A percentile compares a stretch with the other conserved stretches of the same genome.
These are phyloP conservation scores for Seriola quinqueradiata DNA, from an alignment of 2,113 vertebrate genomes.

Conservation along the genomic window DNA sequence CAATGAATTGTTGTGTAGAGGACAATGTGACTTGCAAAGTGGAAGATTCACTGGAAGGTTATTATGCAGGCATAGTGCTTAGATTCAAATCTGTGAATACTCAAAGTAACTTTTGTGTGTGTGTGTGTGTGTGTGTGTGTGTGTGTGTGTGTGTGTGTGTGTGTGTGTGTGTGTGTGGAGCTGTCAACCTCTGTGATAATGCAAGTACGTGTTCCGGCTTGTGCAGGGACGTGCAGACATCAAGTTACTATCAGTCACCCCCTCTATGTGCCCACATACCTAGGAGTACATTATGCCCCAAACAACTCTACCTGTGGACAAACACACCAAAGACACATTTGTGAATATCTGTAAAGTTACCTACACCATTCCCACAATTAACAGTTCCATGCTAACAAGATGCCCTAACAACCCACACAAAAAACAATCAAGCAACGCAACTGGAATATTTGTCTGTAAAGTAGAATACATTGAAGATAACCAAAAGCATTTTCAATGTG, in stretches of 20 bases:
- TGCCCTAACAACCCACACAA: slow-evolving; percentile 19
- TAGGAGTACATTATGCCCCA: slow-evolving; percentile 41
- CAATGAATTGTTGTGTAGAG: slow-evolving; percentile 11
- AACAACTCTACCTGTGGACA: slow-evolving; percentile 30
- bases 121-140: slow-evolving; percentile 15
- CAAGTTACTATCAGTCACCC: slow-evolving; percentile 59
- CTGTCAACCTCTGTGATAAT: slow-evolving; percentile 62
- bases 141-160: slow-evolving; percentile 36
- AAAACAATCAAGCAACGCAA: slow-evolving; percentile 62
- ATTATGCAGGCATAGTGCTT: slow-evolving; percentile 28
- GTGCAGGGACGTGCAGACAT: slow-evolving; percentile 68
- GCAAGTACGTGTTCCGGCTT: slow-evolving; percentile 66
- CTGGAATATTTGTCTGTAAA: slow-evolving; percentile 80
- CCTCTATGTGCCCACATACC: slow-evolving; percentile 54
- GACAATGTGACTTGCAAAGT: slow-evolving; percentile 20
- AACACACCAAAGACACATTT: slow-evolving; percentile 66
- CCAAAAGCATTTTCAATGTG: slow-evolving; percentile 80
- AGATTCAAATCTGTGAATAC: slow-evolving; percentile 49
- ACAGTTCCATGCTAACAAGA: slow-evolving; percentile 15
- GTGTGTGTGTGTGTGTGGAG: slow-evolving; percentile 31
- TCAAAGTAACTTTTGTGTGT: slow-evolving; percentile 24
- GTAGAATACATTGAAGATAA: slow-evolving; percentile 82
- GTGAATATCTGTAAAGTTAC: slow-evolving; percentile 45
- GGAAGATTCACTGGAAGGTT: slow-evolving; percentile 39
- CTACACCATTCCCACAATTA: slow-evolving; percentile 49